A percentile compares a stretch with the other conserved stretches of the same genome.
Evolutionary conservation across 2,797 vertebrate species (phyloP).

Genomic region (Choloepus didactylus): DNA sequence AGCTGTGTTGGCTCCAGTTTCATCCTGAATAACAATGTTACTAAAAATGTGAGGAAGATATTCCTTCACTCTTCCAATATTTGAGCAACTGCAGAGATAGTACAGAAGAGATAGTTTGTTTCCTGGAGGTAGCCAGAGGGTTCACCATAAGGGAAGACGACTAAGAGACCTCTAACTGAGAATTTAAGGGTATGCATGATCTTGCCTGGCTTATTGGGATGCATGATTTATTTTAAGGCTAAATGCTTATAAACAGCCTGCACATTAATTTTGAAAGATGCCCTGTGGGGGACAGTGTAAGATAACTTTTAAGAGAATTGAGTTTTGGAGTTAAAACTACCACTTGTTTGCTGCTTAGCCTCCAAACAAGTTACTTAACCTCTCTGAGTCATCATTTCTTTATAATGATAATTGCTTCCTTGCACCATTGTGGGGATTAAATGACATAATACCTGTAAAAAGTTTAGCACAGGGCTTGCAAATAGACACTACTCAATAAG

Average conservation of each 20-base stretch:
- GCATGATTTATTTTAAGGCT: neutral
- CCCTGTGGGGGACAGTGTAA: neutral
- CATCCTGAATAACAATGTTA: neutral
- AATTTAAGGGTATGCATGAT: neutral
- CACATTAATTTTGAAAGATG: neutral
- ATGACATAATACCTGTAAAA: neutral
- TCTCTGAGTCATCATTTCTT: constrained; percentile 26
- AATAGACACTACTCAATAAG: neutral
- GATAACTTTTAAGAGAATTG: neutral
- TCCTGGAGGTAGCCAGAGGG: neutral
- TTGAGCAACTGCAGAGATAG: neutral
- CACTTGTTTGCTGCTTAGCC: neutral
- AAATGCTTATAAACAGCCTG: neutral
- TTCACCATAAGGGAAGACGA: neutral
- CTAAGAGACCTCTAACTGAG: neutral
- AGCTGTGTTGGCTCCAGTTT: neutral
- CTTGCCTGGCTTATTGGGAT: neutral
- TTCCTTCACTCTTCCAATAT: neutral
- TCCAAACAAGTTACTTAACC: constrained; percentile 21
- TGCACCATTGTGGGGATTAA: neutral
- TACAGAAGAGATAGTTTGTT: neutral
- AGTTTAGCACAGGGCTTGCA: neutral
- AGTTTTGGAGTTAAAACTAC: neutral
- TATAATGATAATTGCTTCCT: neutral
- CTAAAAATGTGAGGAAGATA: neutral